Conservation (phyloP, 1,140 invertebrate genomes). For the Bombus difficillimus region DNA sequence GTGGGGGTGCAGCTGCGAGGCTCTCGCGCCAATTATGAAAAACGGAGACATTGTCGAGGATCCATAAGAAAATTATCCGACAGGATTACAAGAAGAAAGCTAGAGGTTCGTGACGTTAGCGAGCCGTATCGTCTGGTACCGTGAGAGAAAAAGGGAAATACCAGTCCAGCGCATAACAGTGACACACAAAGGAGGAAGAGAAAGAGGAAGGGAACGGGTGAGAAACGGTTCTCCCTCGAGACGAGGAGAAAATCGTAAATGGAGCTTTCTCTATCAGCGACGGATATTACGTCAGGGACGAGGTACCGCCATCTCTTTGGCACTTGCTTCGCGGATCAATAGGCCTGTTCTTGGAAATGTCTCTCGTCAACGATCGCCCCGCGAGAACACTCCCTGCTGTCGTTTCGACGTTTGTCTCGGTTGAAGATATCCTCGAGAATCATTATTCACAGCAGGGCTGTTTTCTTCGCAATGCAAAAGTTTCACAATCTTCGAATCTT, state of each 20-base stretch:
- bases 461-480: background rate
- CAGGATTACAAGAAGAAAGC: background rate
- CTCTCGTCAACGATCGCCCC: slow-evolving; percentile 23
- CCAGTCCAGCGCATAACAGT: background rate
- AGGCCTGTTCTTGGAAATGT: slow-evolving; percentile 54
- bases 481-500: background rate
- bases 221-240: background rate
- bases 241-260: slow-evolving; percentile 58
- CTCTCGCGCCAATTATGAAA: slow-evolving; percentile 13
- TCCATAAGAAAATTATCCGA: slow-evolving; percentile 9
- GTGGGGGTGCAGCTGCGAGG: background rate
- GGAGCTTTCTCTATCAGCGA: slow-evolving; percentile 48
- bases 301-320: slow-evolving; percentile 59
- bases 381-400: slow-evolving; percentile 33
- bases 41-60: background rate
- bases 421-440: slow-evolving; percentile 17
- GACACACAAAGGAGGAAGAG: background rate
- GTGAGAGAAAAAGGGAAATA: background rate
- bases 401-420: slow-evolving; percentile 20
- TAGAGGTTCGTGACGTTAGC: background rate
- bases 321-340: slow-evolving; percentile 70
- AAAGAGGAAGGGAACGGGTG: background rate
- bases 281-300: slow-evolving; percentile 72
- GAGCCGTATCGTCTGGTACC: too few species aligned
- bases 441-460: background rate